Conservation (phyloP, 2,113 vertebrate species). For the Diadophis punctatus region DNA sequence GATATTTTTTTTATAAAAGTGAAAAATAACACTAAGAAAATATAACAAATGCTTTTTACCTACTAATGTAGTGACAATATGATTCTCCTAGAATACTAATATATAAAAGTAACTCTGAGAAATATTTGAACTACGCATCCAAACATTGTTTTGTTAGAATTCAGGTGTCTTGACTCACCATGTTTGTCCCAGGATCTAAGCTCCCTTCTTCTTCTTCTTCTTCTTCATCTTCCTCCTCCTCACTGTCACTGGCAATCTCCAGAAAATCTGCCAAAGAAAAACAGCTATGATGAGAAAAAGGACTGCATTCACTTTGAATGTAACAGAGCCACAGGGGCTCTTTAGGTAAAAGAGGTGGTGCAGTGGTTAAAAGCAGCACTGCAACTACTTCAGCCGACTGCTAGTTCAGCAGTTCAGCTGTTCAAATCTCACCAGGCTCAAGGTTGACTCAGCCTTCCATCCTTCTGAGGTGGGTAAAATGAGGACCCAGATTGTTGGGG, state of each 20-base stretch:
- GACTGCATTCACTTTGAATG: neutral
- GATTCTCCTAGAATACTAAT: neutral
- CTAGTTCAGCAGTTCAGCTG: too few species aligned
- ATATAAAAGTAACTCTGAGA: neutral
- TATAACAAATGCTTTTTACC: neutral
- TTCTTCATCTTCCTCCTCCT: conserved; percentile 28
- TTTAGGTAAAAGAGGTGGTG: too few species aligned
- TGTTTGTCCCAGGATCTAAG: conserved; percentile 15
- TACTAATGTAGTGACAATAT: neutral
- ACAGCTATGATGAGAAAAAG: rapidly evolving
- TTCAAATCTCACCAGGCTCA: too few species aligned
- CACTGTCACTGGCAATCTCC: conserved; percentile 38
- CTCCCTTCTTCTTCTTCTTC: conserved; percentile 20
- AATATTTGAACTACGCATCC: neutral
- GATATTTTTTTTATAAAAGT: neutral
- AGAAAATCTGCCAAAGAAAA: conserved; percentile 30
- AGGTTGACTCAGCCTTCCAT: too few species aligned
- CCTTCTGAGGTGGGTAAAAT: too few species aligned
- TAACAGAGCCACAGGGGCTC: neutral
- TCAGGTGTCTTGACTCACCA: conserved; percentile 35
- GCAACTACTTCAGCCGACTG: too few species aligned
- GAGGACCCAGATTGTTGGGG: too few species aligned
- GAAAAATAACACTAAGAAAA: neutral
- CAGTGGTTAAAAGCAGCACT: too few species aligned
- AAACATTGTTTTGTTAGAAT: neutral